These are phyloP conservation scores for Sylvilagus bachmani DNA, from an alignment of 2,113 vertebrate species.

Conservation along the genomic window DNA sequence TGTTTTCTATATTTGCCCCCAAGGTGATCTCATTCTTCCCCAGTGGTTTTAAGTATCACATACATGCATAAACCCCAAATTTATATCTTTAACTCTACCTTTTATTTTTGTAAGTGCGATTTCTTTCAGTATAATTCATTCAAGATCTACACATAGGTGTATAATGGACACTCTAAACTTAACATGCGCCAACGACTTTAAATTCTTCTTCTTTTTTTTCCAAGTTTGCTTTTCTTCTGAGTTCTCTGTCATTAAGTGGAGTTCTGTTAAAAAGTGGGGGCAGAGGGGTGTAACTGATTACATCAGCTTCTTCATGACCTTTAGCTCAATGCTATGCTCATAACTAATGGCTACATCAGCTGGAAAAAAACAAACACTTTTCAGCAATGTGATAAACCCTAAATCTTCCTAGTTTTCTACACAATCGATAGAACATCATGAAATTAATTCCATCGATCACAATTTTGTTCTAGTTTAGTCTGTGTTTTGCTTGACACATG, in stretches of 20 bases:
- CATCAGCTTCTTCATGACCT: conserved; percentile 48
- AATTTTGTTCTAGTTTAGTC: conserved; percentile 2
- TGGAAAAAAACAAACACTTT: conserved; percentile 65
- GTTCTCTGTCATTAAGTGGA: neutral
- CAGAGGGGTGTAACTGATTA: neutral
- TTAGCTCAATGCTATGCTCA: neutral
- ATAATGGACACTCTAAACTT: neutral
- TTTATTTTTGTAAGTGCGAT: neutral
- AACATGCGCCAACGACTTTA: neutral
- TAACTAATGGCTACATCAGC: conserved; percentile 9
- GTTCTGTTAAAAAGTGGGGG: neutral
- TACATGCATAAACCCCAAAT: too few species aligned
- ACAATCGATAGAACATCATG: conserved; percentile 39
- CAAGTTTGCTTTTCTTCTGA: neutral
- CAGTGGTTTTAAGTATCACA: neutral
- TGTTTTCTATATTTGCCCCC: neutral
- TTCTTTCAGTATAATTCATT: neutral
- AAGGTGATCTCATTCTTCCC: neutral
- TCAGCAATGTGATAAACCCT: conserved; percentile 7
- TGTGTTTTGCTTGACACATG: conserved; percentile 39
- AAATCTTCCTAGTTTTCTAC: conserved; percentile 51
- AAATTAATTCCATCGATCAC: conserved; percentile 11
- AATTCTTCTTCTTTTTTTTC: neutral
- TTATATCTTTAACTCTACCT: neutral
- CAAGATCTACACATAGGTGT: neutral